These are phyloP conservation scores for Theonella swinhoei DNA, from an alignment of 37 sponge, comb jelly and placozoan species.

Conservation along the genomic window DNA sequence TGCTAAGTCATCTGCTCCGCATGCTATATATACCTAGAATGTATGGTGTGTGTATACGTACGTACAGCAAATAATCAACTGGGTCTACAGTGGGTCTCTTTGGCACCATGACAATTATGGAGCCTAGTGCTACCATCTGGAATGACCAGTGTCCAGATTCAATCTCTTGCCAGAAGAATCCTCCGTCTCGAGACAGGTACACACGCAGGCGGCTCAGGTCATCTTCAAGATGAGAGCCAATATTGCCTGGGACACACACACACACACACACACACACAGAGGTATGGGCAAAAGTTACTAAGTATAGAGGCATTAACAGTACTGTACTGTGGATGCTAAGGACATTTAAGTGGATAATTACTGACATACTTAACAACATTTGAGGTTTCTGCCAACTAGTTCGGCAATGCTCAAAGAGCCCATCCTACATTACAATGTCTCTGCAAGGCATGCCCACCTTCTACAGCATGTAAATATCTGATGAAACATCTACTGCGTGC, in stretches of 20 bases:
- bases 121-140: slow-evolving; percentile 1
- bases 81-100: not conserved
- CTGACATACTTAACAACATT: too few relatives aligned
- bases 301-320: too few relatives aligned
- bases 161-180: not conserved
- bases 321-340: too few relatives aligned
- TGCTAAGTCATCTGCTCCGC: too few relatives aligned
- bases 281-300: too few relatives aligned
- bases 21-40: not conserved
- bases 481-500: too few relatives aligned
- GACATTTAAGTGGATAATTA: too few relatives aligned
- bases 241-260: not conserved
- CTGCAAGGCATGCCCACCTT: too few relatives aligned
- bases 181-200: slow-evolving; percentile 1
- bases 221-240: not conserved
- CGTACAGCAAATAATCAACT: not conserved
- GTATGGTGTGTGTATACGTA: not conserved
- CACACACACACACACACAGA: not conserved
- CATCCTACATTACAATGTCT: too few relatives aligned
- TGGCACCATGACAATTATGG: not conserved
- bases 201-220: not conserved
- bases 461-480: too few relatives aligned
- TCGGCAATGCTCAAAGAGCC: too few relatives aligned
- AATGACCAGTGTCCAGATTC: not conserved
- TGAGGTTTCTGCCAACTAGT: too few relatives aligned